These are phyloP conservation scores for Drosophila fungiperda DNA, from an alignment of 2,888 invertebrate genomes.

Conservation along the genomic window DNA sequence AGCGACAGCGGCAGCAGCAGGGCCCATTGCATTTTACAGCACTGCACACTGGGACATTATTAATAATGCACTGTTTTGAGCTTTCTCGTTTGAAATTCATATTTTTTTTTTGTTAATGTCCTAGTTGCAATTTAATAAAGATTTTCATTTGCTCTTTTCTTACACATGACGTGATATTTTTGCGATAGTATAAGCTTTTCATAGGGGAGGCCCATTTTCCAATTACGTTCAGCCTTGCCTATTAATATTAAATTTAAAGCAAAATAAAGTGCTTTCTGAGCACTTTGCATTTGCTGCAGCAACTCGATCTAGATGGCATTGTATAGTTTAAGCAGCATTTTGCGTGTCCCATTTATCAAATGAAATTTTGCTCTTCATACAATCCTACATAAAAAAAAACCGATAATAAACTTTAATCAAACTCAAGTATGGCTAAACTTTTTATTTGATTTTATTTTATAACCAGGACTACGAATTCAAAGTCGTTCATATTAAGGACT, in stretches of 20 bases:
- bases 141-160: background rate
- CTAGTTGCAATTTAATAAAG: constrained; percentile 1
- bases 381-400: background rate
- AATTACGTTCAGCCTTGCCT: constrained; percentile 13
- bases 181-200: background rate
- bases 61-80: background rate
- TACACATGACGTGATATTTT: background rate
- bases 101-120: background rate
- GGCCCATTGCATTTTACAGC: constrained; percentile 25
- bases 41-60: constrained; percentile 16
- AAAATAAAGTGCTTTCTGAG: constrained; percentile 9
- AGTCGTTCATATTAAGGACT: background rate
- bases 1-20: background rate
- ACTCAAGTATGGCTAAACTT: background rate
- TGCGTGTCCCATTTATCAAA: background rate
- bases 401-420: background rate
- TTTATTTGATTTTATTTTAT: background rate
- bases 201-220: background rate
- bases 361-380: background rate
- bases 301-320: background rate
- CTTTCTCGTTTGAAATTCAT: background rate
- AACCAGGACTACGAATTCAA: background rate
- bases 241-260: constrained; percentile 14
- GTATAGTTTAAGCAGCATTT: background rate
- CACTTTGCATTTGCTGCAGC: background rate